Conservation (phyloP, 2,797 vertebrate species). For the Allobates femoralis region DNA sequence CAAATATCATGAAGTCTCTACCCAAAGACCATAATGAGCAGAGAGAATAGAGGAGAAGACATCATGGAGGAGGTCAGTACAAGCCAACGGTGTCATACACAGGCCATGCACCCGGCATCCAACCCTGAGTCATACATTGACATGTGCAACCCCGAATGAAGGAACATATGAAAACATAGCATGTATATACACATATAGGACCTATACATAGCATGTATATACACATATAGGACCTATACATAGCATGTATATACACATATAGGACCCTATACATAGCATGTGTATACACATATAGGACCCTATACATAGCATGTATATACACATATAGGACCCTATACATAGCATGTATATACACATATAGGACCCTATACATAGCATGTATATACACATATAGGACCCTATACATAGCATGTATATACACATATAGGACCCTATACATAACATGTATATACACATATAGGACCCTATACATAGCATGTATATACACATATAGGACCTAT, state of each 20-base stretch:
- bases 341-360: not conserved
- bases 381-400: not conserved
- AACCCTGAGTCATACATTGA: too few species aligned
- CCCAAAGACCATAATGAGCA: constrained; percentile 48
- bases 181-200: not conserved
- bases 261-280: not conserved
- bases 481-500: too few species aligned
- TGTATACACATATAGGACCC: not conserved
- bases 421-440: not conserved
- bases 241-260: not conserved
- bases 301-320: not conserved
- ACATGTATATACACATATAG: not conserved
- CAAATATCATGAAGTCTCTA: constrained; percentile 7
- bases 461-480: too few species aligned
- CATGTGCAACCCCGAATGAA: not conserved
- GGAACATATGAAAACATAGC: not conserved
- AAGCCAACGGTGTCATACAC: not conserved
- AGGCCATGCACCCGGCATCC: constrained; percentile 6
- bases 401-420: not conserved
- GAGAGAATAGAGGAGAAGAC: not conserved
- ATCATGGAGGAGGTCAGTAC: not conserved
- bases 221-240: not conserved
- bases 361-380: not conserved
- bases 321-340: not conserved
- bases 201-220: too few species aligned